Conservation (phyloP, 2,797 vertebrate genomes). For the Urocyon cinereoargenteus region DNA sequence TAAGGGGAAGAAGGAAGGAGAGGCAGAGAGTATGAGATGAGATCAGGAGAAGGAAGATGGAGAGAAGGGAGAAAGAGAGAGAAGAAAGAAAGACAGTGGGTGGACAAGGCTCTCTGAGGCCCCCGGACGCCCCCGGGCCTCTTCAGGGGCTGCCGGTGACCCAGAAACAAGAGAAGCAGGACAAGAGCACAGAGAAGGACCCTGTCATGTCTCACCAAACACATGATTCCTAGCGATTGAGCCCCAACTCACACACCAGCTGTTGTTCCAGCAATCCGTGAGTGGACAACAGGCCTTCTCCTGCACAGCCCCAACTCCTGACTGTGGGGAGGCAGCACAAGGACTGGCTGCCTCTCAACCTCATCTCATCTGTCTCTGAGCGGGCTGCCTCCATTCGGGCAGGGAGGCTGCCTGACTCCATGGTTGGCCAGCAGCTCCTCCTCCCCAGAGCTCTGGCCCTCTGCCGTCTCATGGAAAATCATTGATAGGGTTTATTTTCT, state of each 20-base stretch:
- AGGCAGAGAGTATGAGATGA: neutral
- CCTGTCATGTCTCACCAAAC: neutral
- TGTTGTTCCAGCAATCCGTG: neutral
- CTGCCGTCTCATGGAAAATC: slow-evolving; percentile 15
- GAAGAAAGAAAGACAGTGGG: neutral
- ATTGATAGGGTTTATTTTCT: slow-evolving; percentile 60
- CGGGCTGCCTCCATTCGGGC: neutral
- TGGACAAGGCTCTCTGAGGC: too few species aligned
- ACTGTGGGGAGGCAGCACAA: neutral
- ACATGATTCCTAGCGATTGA: neutral
- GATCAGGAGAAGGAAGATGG: neutral
- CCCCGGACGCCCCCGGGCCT: neutral
- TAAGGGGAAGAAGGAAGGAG: neutral
- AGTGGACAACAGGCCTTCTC: neutral
- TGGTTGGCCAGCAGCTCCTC: fast-evolving
- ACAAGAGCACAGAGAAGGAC: neutral
- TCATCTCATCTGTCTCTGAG: neutral
- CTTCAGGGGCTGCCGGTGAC: neutral
- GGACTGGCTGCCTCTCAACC: too few species aligned
- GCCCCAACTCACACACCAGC: neutral
- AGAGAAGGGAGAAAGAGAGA: neutral
- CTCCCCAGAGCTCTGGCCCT: neutral
- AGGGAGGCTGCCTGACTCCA: neutral
- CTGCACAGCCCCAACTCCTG: neutral
- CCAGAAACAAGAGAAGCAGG: neutral